Conservation (phyloP, 2,113 vertebrate species). For the Corythaixoides concolor region DNA sequence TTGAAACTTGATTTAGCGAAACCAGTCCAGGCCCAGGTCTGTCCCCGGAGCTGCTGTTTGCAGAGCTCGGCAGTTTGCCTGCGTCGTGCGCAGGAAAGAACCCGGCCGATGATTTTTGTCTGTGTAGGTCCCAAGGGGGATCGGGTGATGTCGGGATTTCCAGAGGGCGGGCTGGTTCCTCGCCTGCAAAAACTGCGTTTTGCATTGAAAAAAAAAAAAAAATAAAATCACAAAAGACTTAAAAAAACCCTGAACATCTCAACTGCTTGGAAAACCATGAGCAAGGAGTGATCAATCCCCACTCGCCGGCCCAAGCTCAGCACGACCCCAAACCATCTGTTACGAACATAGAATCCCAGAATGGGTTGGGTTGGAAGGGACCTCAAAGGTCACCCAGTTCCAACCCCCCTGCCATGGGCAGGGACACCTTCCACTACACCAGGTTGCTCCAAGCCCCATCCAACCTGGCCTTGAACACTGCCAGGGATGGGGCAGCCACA, state of each 20-base stretch:
- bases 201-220: not conserved
- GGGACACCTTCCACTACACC: too few species aligned
- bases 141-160: not conserved
- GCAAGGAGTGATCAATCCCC: too few species aligned
- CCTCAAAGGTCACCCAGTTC: too few species aligned
- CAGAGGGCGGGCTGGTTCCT: not conserved
- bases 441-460: too few species aligned
- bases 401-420: too few species aligned
- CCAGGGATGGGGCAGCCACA: too few species aligned
- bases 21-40: not conserved
- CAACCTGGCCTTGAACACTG: too few species aligned
- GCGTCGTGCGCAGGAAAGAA: not conserved
- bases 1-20: not conserved
- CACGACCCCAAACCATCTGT: not conserved
- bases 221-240: not conserved
- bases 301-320: fast-evolving
- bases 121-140: not conserved
- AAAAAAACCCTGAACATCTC: not conserved
- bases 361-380: too few species aligned
- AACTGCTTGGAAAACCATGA: fast-evolving
- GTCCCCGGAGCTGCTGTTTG: not conserved
- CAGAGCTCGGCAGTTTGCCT: not conserved
- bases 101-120: not conserved
- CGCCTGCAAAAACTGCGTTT: not conserved
- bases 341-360: not conserved